These are phyloP conservation scores for Standfussiana lucernea DNA, from an alignment of 2,888 invertebrate species.

Conservation along the genomic window DNA sequence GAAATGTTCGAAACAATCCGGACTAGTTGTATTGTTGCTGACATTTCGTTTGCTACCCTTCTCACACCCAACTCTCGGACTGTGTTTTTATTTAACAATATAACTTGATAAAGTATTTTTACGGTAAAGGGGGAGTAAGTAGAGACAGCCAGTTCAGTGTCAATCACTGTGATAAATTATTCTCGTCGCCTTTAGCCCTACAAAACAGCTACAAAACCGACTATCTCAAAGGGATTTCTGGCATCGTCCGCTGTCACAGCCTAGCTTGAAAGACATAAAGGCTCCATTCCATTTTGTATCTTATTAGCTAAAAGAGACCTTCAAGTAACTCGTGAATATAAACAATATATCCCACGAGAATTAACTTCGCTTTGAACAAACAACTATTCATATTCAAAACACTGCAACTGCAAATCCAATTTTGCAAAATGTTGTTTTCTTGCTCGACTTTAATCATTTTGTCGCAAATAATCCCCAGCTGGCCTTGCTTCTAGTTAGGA, in stretches of 20 bases:
- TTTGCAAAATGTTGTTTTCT: conserved; percentile 29
- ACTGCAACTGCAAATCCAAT: conserved; percentile 43
- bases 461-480: conserved; percentile 45
- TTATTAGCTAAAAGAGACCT: background rate
- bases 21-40: conserved; percentile 56
- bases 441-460: conserved; percentile 42
- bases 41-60: conserved; percentile 56
- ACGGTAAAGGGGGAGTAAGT: conserved; percentile 14
- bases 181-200: conserved; percentile 21
- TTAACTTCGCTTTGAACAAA: conserved; percentile 13
- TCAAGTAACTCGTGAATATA: conserved; percentile 20
- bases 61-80: conserved; percentile 30
- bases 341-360: conserved; percentile 20
- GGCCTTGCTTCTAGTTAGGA: conserved; percentile 62
- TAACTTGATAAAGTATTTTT: conserved; percentile 36
- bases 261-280: conserved; percentile 24
- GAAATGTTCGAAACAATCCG: conserved; percentile 62
- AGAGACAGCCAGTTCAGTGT: conserved; percentile 22
- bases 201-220: conserved; percentile 25
- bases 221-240: conserved; percentile 21
- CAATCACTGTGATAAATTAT: conserved; percentile 50
- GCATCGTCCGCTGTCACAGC: conserved; percentile 15
- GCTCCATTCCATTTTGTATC: conserved; percentile 17
- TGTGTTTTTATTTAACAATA: conserved; percentile 43
- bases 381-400: conserved; percentile 29